These are phyloP conservation scores for Pristionchus exspectatus DNA, from an alignment of 2,888 invertebrate genomes.

Conservation along the genomic window DNA sequence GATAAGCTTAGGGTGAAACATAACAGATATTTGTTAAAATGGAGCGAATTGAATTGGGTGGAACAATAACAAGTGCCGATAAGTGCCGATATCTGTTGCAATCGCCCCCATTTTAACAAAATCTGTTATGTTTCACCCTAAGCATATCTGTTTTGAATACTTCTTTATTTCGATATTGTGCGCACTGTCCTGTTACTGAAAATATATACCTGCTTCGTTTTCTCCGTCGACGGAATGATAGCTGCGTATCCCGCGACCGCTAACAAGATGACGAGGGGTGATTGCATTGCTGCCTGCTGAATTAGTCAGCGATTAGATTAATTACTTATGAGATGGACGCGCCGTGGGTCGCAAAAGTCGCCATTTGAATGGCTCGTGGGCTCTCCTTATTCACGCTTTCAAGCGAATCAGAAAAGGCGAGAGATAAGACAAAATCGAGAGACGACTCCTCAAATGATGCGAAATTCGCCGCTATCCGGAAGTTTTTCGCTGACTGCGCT, in stretches of 20 bases:
- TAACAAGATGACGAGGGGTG: constrained; percentile 28
- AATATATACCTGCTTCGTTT: background rate
- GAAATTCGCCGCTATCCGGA: background rate
- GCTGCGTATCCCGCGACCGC: background rate
- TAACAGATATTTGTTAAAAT: no score
- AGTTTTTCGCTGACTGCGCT: background rate
- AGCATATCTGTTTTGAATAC: no score
- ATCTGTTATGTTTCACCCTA: no score
- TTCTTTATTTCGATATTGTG: no score
- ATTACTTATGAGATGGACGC: background rate
- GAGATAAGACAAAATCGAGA: background rate
- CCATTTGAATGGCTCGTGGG: background rate
- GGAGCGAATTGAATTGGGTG: no score
- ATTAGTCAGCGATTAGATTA: constrained; percentile 1
- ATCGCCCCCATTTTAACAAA: no score
- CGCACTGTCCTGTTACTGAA: no score
- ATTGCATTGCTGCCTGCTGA: background rate
- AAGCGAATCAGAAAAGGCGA: no score
- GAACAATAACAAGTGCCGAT: no score
- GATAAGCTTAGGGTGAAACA: no score
- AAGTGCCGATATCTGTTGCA: no score
- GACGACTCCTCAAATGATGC: background rate
- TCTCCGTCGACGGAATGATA: background rate
- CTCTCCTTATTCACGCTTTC: no score
- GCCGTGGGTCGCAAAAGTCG: constrained; percentile 9